These are phyloP conservation scores for Hypothenemus hampei DNA, from an alignment of 1,140 invertebrate genomes.

Conservation along the genomic window DNA sequence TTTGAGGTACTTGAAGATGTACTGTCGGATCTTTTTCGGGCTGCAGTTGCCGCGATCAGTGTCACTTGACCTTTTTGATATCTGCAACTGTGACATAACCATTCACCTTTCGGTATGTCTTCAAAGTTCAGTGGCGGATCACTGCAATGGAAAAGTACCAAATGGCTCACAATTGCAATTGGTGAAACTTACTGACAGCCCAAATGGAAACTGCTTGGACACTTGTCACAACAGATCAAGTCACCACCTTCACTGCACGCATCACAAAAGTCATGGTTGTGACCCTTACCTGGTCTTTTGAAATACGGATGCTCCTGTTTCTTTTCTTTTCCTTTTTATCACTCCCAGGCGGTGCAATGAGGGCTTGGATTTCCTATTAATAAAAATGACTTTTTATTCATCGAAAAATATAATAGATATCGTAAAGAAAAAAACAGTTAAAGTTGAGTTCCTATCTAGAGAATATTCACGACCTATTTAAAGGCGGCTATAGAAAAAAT, in stretches of 20 bases:
- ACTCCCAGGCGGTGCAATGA: conserved; percentile 79
- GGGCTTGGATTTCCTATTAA: conserved; percentile 75
- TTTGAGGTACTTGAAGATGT: conserved; percentile 16
- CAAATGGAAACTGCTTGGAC: conserved; percentile 91
- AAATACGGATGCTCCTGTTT: conserved; percentile 73
- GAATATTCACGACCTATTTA: neutral
- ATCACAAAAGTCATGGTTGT: conserved; percentile 91
- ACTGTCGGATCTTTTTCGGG: conserved; percentile 32
- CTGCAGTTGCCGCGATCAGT: neutral
- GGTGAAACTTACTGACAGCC: conserved; percentile 77
- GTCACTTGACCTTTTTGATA: conserved; percentile 38
- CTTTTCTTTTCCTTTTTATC: conserved; percentile 64
- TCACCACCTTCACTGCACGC: conserved; percentile 89
- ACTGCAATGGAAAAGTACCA: conserved; percentile 49
- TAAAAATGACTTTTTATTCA: neutral
- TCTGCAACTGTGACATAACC: conserved; percentile 80
- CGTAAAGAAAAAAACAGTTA: neutral
- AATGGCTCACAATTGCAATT: neutral
- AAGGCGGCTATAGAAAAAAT: neutral
- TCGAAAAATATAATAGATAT: neutral
- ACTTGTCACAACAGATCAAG: conserved; percentile 92
- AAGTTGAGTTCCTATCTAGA: too few species aligned
- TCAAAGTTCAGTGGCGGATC: conserved; percentile 84
- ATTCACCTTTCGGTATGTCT: conserved; percentile 86
- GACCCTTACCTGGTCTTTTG: conserved; percentile 78